A percentile compares a stretch with the other conserved stretches of the same genome.
phyloP scores from a whole-genome alignment of 2,113 vertebrate genomes.

The Myotis yumanensis region DNA sequence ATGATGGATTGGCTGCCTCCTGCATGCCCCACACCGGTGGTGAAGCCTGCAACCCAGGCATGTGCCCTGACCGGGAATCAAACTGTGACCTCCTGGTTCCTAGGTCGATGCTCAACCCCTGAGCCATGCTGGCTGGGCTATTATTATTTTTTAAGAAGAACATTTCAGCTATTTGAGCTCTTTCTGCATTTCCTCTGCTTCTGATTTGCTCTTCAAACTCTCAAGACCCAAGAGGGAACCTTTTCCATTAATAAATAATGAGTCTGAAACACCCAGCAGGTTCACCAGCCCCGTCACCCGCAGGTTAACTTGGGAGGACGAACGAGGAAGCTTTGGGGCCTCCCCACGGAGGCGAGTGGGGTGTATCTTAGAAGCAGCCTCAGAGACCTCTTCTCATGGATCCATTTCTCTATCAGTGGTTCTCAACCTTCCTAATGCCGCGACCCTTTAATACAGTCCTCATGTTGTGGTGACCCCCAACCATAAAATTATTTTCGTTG shows the following conservation, averaged over 20 bases:
- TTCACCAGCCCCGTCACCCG: neutral
- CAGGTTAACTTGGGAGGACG: neutral
- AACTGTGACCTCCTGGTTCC: no score
- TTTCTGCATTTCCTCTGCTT: conserved; percentile 27
- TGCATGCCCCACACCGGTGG: no score
- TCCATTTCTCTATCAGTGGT: neutral
- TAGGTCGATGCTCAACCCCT: no score
- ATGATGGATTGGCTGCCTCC: no score
- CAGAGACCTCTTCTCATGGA: neutral
- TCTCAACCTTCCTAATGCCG: no score
- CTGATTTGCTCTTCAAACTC: conserved; percentile 50
- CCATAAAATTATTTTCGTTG: no score
- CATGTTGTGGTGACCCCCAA: no score
- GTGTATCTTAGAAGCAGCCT: conserved; percentile 5
- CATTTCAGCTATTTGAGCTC: conserved; percentile 24
- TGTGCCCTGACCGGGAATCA: no score
- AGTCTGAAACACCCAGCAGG: neutral
- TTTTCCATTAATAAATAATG: conserved; percentile 49
- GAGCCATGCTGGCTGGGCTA: no score
- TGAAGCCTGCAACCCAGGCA: no score
- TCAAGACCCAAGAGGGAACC: neutral
- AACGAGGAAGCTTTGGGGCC: neutral
- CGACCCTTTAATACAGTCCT: no score
- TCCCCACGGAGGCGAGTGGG: neutral
- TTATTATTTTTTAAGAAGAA: neutral